Conservation (phyloP, 1,140 invertebrate species). For the Drosophila kurseongensis region DNA sequence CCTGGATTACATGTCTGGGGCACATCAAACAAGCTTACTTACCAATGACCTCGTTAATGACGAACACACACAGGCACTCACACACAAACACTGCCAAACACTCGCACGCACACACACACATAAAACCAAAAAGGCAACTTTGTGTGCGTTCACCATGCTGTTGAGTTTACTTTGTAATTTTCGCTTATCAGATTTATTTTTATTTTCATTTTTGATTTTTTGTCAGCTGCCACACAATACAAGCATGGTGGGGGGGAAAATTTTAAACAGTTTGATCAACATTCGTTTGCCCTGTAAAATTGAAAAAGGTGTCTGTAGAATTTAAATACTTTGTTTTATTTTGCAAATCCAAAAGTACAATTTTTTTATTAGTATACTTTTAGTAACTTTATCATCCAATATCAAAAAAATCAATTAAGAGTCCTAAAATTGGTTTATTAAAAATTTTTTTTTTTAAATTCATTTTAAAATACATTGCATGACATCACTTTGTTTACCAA, state of each 20-base stretch:
- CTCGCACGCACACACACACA: slow-evolving; percentile 4
- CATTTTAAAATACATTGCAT: too few species aligned
- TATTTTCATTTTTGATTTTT: slow-evolving; percentile 82
- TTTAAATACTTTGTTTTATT: too few species aligned
- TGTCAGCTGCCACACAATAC: slow-evolving; percentile 51
- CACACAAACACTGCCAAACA: slow-evolving; percentile 9
- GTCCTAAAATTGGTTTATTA: too few species aligned
- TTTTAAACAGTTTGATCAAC: neutral
- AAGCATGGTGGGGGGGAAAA: slow-evolving; percentile 5
- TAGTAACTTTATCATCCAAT: too few species aligned
- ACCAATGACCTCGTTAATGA: slow-evolving; percentile 82
- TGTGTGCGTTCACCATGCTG: slow-evolving; percentile 50
- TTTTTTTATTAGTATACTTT: too few species aligned
- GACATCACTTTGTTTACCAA: too few species aligned
- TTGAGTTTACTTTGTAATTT: slow-evolving; percentile 78
- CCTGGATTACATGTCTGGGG: slow-evolving; percentile 79
- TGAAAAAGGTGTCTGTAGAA: too few species aligned
- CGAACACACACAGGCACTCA: slow-evolving; percentile 31
- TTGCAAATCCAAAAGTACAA: too few species aligned
- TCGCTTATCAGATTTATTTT: slow-evolving; percentile 80
- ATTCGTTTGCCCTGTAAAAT: slow-evolving; percentile 11
- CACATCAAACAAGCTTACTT: slow-evolving; percentile 83
- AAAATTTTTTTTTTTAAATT: too few species aligned
- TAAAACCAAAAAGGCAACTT: slow-evolving; percentile 18
- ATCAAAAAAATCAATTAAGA: too few species aligned